Base-by-base conservation (phyloP, 2,888 invertebrate species). In the Aelia acuminata region DNA sequence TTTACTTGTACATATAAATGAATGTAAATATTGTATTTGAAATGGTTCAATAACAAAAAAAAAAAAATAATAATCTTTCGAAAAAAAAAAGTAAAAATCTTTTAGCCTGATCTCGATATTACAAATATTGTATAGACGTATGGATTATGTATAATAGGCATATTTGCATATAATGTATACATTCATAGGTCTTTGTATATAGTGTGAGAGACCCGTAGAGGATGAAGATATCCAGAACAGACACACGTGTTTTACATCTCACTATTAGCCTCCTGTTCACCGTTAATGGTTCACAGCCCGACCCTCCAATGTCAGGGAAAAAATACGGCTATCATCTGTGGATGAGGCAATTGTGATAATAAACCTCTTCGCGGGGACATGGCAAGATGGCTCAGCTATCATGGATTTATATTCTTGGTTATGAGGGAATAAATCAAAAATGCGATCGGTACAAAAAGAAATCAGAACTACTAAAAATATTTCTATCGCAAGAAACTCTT, bases 221-320 rank as follows among this genome's bases (percentile, higher is more conserved):
- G 57, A 31, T 57, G 57, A 57, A 26, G 26, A 26, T 26, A 57
- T 11, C 26, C 57, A 57, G 57, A n/a, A 15, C 26, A 57, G 57
- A 5, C 57, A 57, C 57, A 57, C 57, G 57, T 57, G 57, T 57
- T 57, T 57, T 57, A 57, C 57, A 57, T 57, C 57, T 57, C 57
- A 57, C 57, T 26, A 57, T 57, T 57, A 57, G 26, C 57, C 57
- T 57, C 57, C 57, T 57, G 57, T 31, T 57, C 26, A 31, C 57
- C 3, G 26, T 26, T 57, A 57, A 57, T 57, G 57, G 57, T 57
- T 57, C 26, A 57, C 57, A 57, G 57, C 26, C 57, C 26, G 57
- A 26, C 57, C 57, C 26, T 11, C n/a, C n/a, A 0, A 26, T 5
- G 57, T 15, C 15, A 26, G 57, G 26, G 57, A 57, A 57, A 57